phyloP scores from a whole-genome alignment of 2,888 invertebrate species.

The Pristionchus exspectatus region DNA sequence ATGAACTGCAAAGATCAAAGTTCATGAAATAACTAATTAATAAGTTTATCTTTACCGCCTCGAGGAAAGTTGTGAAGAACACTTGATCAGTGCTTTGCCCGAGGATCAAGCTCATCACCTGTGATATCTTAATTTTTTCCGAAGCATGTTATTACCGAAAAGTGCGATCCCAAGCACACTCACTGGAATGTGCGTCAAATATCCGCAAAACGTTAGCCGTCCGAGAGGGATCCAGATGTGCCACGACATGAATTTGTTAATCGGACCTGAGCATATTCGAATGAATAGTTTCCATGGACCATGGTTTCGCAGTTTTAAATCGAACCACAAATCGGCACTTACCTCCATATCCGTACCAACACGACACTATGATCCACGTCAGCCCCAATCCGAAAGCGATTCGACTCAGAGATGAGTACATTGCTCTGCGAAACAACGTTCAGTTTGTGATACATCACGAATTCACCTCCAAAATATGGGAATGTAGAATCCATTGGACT shows the following conservation, averaged over 20 bases:
- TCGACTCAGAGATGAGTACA: slow-evolving; percentile 43
- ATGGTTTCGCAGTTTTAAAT: neutral
- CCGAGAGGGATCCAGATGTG: slow-evolving; percentile 63
- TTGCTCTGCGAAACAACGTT: neutral
- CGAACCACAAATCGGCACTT: no score
- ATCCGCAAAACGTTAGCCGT: slow-evolving; percentile 61
- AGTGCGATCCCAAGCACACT: neutral
- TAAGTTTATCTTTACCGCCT: neutral
- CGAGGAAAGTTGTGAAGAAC: slow-evolving; percentile 32
- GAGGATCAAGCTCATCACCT: slow-evolving; percentile 26
- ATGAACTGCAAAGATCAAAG: slow-evolving; percentile 11
- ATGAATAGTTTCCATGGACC: no score
- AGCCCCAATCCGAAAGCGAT: slow-evolving; percentile 23
- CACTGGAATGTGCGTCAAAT: slow-evolving; percentile 59
- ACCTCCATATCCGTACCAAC: slow-evolving; percentile 49
- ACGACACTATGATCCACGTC: slow-evolving; percentile 33
- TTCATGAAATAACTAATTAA: neutral
- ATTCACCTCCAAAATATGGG: slow-evolving; percentile 51
- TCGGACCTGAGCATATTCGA: slow-evolving; percentile 56
- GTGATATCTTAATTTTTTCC: neutral
- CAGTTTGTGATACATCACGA: neutral
- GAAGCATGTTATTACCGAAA: neutral
- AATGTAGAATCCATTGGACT: slow-evolving; percentile 47
- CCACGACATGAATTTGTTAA: slow-evolving; percentile 65
- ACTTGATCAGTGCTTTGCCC: slow-evolving; percentile 33